Evolutionary conservation across 2,888 invertebrate species (phyloP), one percentile per base, ranked within the genome.

Genomic region (Pachycephus smyrnensis): DNA sequence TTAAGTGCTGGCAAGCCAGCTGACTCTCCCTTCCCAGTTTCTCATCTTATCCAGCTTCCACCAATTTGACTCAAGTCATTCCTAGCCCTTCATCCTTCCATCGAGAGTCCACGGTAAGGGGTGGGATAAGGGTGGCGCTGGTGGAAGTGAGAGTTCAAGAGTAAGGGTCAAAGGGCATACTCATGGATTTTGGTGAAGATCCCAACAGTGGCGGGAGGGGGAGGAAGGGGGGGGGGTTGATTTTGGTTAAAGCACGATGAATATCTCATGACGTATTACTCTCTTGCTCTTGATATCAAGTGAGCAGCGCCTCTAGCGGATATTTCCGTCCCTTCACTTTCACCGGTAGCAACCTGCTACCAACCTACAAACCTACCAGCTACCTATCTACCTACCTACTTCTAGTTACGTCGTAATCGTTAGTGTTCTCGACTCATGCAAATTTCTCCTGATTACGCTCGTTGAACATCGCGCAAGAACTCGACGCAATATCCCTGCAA

Each of bases 241-340:
- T n/a, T 74, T 36, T 36, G 74, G n/a, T 74, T 74, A 35, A 30
- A 74, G 36, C 37, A 36, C 31, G n/a, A 74, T 37, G 74, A 74
- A 36, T 37, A 74, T 36, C 74, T 74, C 36, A 35, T 71, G 71
- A 71, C 71, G 32, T 30, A 69, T 71, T 71, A 33, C 12, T 71
- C 71, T 32, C 71, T 71, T 71, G 55, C 55, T 55, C 32, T 32
- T 71, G 71, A 31, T 55, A 55, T 55, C 23, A 23, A 55, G 23
- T 23, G 40, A 55, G 40, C 23, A 71, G 71, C 30, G 71, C 71
- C 71, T 12, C 31, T 31, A 31, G 30, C 71, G 71, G 71, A 32
- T 55, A 11, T 71, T 71, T 23, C 3, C 6, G 71, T 71, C 32
- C 71, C 71, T 32, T 12, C 12, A 32, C 71, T 71, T 55, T 23